A percentile compares a stretch with the other conserved stretches of the same genome.
Conservation (phyloP, 2,113 vertebrate genomes). For the Elephantulus edwardii region DNA sequence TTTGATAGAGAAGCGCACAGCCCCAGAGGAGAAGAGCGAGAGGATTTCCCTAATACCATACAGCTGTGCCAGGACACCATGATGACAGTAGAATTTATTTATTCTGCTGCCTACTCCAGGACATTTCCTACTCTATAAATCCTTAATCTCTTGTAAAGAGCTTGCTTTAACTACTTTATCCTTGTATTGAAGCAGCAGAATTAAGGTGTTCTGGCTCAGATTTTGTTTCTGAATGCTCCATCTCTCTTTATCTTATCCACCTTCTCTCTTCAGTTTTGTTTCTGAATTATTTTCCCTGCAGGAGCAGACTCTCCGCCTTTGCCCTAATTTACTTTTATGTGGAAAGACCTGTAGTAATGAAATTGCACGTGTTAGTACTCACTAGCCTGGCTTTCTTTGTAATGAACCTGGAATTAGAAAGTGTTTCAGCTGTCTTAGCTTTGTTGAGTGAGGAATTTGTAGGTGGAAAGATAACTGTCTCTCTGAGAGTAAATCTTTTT, state of each 20-base stretch:
- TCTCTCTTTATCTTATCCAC: background rate
- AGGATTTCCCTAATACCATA: background rate
- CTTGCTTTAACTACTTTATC: background rate
- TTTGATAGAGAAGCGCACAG: background rate
- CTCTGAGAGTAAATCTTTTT: slow-evolving; percentile 22
- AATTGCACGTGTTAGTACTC: background rate
- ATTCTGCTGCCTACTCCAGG: background rate
- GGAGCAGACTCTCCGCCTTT: slow-evolving; percentile 20
- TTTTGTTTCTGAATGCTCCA: background rate
- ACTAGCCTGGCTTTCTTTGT: background rate
- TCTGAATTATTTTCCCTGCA: slow-evolving; percentile 20
- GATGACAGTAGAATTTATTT: background rate
- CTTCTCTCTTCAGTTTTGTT: slow-evolving; percentile 19
- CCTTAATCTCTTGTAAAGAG: background rate
- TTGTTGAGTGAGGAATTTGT: slow-evolving; percentile 13
- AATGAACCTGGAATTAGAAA: slow-evolving; percentile 31
- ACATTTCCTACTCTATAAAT: background rate
- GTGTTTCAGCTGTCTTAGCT: background rate
- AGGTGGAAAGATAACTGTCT: background rate
- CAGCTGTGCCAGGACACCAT: background rate
- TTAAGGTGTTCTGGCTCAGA: background rate
- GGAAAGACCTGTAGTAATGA: slow-evolving; percentile 24
- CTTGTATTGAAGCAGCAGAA: background rate
- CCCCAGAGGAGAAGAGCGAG: background rate
- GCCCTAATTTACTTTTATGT: slow-evolving; percentile 56